These are phyloP conservation scores for Trigoniulus corallinus DNA, from an alignment of 1,140 invertebrate species.

Conservation along the genomic window DNA sequence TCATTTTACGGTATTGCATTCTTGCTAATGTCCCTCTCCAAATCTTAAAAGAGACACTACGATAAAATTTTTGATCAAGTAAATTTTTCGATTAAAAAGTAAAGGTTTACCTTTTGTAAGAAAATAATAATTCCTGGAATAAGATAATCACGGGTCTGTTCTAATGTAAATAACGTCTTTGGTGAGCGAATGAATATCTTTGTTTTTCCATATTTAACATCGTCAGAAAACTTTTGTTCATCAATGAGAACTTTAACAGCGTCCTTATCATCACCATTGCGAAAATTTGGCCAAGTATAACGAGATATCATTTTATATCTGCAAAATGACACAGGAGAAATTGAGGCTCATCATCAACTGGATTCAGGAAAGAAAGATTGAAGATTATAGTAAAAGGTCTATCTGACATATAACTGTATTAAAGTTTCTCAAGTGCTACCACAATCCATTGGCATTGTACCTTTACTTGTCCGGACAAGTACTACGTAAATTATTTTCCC, in stretches of 20 bases:
- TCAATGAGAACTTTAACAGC: slow-evolving; percentile 66
- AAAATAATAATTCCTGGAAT: slow-evolving; percentile 79
- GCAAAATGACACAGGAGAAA: too few species aligned
- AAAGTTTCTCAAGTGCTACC: too few species aligned
- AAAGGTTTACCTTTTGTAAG: slow-evolving; percentile 57
- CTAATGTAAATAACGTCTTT: slow-evolving; percentile 70
- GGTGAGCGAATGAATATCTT: slow-evolving; percentile 89
- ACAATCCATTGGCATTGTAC: too few species aligned
- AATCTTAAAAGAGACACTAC: slow-evolving; percentile 27
- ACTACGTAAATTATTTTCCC: too few species aligned
- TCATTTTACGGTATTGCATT: slow-evolving; percentile 61
- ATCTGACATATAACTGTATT: neutral
- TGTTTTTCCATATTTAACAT: slow-evolving; percentile 85
- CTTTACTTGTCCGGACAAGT: too few species aligned
- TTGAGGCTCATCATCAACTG: neutral
- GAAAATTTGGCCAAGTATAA: slow-evolving; percentile 88
- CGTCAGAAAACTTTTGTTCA: slow-evolving; percentile 54
- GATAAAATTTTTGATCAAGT: slow-evolving; percentile 1
- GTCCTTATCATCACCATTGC: slow-evolving; percentile 52
- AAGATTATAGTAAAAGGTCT: neutral
- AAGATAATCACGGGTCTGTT: slow-evolving; percentile 58
- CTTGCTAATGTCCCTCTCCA: slow-evolving; percentile 70
- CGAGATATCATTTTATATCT: slow-evolving; percentile 93
- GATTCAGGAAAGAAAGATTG: neutral
- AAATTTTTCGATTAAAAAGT: neutral